These are phyloP conservation scores for Oscheius sp. DNA, from an alignment of 2,888 invertebrate species.

Conservation along the genomic window DNA sequence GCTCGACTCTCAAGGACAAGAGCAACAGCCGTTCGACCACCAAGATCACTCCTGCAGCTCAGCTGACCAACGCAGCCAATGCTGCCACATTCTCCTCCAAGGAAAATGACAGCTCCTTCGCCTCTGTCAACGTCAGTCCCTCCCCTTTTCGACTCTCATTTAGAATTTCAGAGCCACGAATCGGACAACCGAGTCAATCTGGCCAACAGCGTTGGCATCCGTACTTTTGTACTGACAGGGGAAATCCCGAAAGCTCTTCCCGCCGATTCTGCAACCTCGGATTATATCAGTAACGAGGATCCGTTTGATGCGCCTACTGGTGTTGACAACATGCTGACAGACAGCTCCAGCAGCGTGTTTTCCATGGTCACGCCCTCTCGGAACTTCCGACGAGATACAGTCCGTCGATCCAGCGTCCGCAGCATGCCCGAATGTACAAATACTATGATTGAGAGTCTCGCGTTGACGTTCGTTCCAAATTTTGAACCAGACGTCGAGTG, in stretches of 20 bases:
- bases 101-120: constrained; percentile 27
- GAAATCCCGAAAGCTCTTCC: neutral
- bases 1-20: constrained; percentile 21
- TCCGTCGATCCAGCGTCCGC: constrained; percentile 11
- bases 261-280: neutral
- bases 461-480: constrained; percentile 4
- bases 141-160: neutral
- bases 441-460: neutral
- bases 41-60: constrained; percentile 13
- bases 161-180: constrained; percentile 8
- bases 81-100: neutral
- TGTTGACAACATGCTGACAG: neutral
- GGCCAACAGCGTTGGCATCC: neutral
- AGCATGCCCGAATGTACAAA: constrained; percentile 27
- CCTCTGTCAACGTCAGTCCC: constrained; percentile 9
- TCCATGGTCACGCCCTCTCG: constrained; percentile 29
- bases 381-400: constrained; percentile 7
- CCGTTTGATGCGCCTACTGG: neutral
- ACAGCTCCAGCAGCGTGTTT: constrained; percentile 7
- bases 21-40: constrained; percentile 6
- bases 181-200: neutral
- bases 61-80: constrained; percentile 9
- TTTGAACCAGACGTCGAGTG: neutral
- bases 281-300: neutral
- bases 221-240: constrained; percentile 13